These are phyloP conservation scores for Gobiocypris rarus DNA, from an alignment of 2,113 vertebrate species.

Conservation along the genomic window DNA sequence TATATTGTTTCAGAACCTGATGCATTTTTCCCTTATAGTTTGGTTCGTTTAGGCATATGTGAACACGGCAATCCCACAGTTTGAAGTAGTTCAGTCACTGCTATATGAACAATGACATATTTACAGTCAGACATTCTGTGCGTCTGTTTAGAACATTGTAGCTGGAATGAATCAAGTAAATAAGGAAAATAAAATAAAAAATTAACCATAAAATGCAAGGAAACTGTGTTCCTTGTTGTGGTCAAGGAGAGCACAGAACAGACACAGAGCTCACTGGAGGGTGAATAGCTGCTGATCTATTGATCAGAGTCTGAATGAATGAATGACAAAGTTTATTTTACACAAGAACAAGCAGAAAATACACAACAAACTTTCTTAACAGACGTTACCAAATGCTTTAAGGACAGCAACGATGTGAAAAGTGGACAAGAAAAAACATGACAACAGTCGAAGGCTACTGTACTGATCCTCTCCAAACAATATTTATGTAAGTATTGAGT, in stretches of 20 bases:
- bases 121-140: background rate
- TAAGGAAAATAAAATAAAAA: background rate
- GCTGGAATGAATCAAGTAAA: background rate
- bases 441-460: background rate
- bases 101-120: background rate
- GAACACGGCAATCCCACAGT: no score
- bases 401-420: background rate
- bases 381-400: conserved; percentile 9
- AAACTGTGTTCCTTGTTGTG: background rate
- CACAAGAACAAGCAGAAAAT: conserved; percentile 37
- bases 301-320: conserved; percentile 27
- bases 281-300: conserved; percentile 13
- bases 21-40: no score
- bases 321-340: conserved; percentile 31
- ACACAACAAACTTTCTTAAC: conserved; percentile 6
- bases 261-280: conserved; percentile 31
- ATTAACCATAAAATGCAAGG: background rate
- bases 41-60: no score
- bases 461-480: background rate
- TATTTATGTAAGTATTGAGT: background rate
- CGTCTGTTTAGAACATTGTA: background rate
- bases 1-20: no score
- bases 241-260: conserved; percentile 11
- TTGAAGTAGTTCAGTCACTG: background rate
- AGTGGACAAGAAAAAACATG: background rate